Percentiles rank a stretch among this genome's conserved stretches.
phyloP scores from a whole-genome alignment of 2,113 vertebrate species.

The Lepisosteus oculatus region DNA sequence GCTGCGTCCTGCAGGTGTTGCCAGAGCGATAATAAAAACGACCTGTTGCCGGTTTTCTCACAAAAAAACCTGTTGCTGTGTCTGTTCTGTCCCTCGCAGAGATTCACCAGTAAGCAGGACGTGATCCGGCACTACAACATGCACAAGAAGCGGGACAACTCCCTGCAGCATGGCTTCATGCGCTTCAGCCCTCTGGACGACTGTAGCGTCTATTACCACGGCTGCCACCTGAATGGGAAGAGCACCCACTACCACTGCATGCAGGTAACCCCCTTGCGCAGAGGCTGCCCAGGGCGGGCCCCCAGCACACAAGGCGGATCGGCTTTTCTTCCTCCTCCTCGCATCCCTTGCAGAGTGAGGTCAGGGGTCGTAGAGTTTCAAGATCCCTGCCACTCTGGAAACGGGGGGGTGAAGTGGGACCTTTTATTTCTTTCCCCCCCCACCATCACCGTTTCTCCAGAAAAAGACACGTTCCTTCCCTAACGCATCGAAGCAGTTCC shows the following conservation, averaged over 20 bases:
- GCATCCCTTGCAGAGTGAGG: no score
- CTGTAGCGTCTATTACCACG: conserved; percentile 97
- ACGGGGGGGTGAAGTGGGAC: no score
- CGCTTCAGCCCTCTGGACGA: conserved; percentile 98
- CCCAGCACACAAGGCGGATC: no score
- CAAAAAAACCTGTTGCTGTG: conserved; percentile 59
- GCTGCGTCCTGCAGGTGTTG: conserved; percentile 61
- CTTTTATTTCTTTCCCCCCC: no score
- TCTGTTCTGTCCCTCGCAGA: conserved; percentile 68
- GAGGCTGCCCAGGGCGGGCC: not conserved
- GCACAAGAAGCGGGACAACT: conserved; percentile 99
- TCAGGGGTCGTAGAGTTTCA: no score
- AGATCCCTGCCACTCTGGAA: no score
- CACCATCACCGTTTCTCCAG: no score
- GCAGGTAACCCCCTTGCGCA: conserved; percentile 75
- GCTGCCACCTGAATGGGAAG: conserved; percentile 98
- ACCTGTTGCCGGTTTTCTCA: conserved; percentile 57
- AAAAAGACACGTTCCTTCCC: no score
- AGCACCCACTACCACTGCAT: conserved; percentile 99
- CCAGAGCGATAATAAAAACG: conserved; percentile 57
- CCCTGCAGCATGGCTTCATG: conserved; percentile 98
- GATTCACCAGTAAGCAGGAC: conserved; percentile 98
- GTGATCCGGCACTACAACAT: conserved; percentile 99
- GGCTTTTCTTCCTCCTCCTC: not conserved
- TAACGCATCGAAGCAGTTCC: no score